phyloP scores from a whole-genome alignment of 2,797 vertebrate genomes.

The Hyperoplus immaculatus region DNA sequence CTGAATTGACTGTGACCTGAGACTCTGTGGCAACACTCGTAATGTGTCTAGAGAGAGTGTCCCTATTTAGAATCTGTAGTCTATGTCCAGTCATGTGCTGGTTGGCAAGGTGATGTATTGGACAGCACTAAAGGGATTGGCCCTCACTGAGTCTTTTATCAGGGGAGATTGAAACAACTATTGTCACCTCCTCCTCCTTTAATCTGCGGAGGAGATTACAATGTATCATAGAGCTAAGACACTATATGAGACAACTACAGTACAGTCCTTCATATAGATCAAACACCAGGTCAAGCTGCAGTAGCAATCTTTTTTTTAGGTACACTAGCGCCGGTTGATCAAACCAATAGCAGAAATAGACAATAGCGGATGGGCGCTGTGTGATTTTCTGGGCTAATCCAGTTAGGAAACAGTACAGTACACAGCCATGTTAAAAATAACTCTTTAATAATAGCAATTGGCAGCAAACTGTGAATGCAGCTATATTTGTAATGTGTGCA shows the following conservation, averaged over 20 bases:
- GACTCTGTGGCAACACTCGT: neutral
- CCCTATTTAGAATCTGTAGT: slow-evolving; percentile 63
- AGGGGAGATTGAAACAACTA: slow-evolving; percentile 37
- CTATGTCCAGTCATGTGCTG: slow-evolving; percentile 55
- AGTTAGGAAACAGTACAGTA: slow-evolving; percentile 35
- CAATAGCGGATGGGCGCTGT: slow-evolving; percentile 44
- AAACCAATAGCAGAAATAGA: slow-evolving; percentile 8
- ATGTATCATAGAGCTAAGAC: slow-evolving; percentile 13
- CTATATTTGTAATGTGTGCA: neutral
- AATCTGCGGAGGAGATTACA: slow-evolving; percentile 46
- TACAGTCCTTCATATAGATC: slow-evolving; percentile 28
- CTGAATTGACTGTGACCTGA: slow-evolving; percentile 14
- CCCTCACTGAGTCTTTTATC: slow-evolving; percentile 40
- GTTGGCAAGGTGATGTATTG: slow-evolving; percentile 42
- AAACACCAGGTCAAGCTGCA: slow-evolving; percentile 29
- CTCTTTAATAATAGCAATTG: slow-evolving; percentile 33
- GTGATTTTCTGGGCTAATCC: slow-evolving; percentile 59
- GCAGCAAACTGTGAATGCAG: slow-evolving; percentile 1
- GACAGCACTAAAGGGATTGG: slow-evolving; percentile 62
- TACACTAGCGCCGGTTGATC: slow-evolving; percentile 5
- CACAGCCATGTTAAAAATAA: slow-evolving; percentile 24
- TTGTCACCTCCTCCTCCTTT: slow-evolving; percentile 16
- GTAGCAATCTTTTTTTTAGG: slow-evolving; percentile 10
- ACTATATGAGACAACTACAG: slow-evolving; percentile 23
- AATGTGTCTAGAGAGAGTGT: slow-evolving; percentile 30